These are phyloP conservation scores for Cygnus olor DNA, from an alignment of 2,797 vertebrate species.

Conservation along the genomic window DNA sequence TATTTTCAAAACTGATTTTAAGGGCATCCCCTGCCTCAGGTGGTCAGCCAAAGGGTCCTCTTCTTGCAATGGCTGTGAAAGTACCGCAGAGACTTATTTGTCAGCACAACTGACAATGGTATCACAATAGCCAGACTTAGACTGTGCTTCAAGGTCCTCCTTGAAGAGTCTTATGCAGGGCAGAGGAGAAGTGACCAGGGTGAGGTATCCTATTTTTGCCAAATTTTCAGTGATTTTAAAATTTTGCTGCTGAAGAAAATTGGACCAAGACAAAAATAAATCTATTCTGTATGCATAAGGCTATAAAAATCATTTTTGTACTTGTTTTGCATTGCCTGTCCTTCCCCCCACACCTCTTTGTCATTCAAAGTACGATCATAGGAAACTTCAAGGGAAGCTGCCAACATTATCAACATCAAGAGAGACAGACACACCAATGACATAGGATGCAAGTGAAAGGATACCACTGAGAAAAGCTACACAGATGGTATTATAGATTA, in stretches of 20 bases:
- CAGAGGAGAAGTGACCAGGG: neutral
- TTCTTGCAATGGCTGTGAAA: neutral
- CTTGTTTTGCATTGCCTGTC: neutral
- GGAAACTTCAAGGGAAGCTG: slow-evolving; percentile 28
- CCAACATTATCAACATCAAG: slow-evolving; percentile 46
- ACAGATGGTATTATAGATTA: slow-evolving; percentile 46
- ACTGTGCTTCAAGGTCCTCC: neutral
- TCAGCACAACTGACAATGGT: neutral
- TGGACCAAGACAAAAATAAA: neutral
- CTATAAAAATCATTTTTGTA: neutral
- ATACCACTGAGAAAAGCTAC: slow-evolving; percentile 34
- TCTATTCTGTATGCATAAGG: neutral
- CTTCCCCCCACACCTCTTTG: neutral
- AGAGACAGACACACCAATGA: slow-evolving; percentile 43
- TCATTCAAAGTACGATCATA: slow-evolving; percentile 34
- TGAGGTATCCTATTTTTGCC: accelerated
- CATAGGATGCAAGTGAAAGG: slow-evolving; percentile 18
- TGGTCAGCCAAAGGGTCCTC: neutral
- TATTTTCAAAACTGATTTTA: neutral
- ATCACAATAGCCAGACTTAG: neutral
- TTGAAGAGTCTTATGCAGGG: neutral
- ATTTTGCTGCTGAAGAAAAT: neutral
- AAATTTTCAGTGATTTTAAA: neutral
- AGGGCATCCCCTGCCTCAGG: neutral
- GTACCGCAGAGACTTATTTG: neutral